Evolutionary conservation across 2,888 invertebrate species (phyloP), one percentile per base, ranked within the genome.

Genomic region (Leucophenga maculata): DNA sequence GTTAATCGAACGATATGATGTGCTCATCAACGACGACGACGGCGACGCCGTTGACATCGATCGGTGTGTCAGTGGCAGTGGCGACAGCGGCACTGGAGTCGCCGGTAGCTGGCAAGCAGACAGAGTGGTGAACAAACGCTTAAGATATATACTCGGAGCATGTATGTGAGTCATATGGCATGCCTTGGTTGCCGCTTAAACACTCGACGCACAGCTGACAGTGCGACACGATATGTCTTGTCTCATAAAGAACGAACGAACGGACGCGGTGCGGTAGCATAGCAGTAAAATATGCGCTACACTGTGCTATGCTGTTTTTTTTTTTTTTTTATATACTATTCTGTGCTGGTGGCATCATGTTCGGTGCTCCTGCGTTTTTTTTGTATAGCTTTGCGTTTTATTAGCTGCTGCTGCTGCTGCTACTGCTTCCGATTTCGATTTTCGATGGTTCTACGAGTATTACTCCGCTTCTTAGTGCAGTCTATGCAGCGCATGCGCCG

Each of bases 201-300:
- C 59, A 60, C 59, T n/a, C 50, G 46, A 18, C 54, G 52, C 59
- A 39, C 59, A 39, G 59, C 54, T 54, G 65, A 16, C 65, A 13
- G 9, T 52, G 31, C 32, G n/a, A 11, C 31, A 22, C n/a, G 20
- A 31, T 26, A 57, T 6, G 14, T 18, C 16, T 64, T 64, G 48
- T 20, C 48, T 48, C 20, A 62, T 62, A 46, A 20, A 62, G 20
- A 50, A 55, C 8, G 3, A 39, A n/a, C n/a, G 22, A 18, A 54
- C 22, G 20, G 11, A 52, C 18, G 8, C 39, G 8, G 39, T 39
- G 39, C 39, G 39, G 9, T 8, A 9, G 39, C 39, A 39, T 9
- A 39, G 8, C 8, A 9, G 8, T 39, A 39, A 11, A 39, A 11
- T 39, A 39, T 32, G 32, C 32, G 32, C 32, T 32, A 8, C 32